Conservation (phyloP, 2,888 invertebrate genomes). For the Dolichomitus sp. region DNA sequence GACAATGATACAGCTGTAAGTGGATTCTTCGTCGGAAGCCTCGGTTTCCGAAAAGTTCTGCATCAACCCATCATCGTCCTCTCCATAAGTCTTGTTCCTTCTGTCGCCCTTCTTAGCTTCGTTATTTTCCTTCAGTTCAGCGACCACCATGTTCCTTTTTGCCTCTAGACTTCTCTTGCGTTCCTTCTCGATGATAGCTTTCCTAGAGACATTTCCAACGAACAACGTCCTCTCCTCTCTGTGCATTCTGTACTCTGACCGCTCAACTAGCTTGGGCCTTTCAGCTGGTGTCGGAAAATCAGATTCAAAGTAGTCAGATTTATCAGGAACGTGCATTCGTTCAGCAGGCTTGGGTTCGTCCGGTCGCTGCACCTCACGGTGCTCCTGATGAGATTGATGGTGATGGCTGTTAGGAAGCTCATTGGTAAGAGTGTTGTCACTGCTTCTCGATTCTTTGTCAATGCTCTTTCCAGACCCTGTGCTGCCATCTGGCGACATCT, state of each 20-base stretch:
- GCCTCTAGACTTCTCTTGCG: slow-evolving; percentile 83
- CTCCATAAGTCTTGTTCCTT: slow-evolving; percentile 79
- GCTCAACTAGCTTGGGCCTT: slow-evolving; percentile 79
- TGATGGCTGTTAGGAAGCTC: slow-evolving; percentile 62
- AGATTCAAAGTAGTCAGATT: slow-evolving; percentile 79
- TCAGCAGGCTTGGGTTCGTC: slow-evolving; percentile 83
- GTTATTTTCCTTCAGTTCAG: slow-evolving; percentile 83
- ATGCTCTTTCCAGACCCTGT: slow-evolving; percentile 62
- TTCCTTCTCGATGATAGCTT: slow-evolving; percentile 84
- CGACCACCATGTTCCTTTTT: slow-evolving; percentile 83
- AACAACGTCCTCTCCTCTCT: slow-evolving; percentile 82
- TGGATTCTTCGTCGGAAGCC: slow-evolving; percentile 85
- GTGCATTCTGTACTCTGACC: slow-evolving; percentile 78
- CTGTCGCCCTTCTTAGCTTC: slow-evolving; percentile 81
- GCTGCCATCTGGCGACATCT: slow-evolving; percentile 85
- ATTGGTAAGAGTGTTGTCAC: slow-evolving; percentile 81
- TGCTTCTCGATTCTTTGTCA: slow-evolving; percentile 73
- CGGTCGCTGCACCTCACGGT: slow-evolving; percentile 56
- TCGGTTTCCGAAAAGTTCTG: slow-evolving; percentile 84
- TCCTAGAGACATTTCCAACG: slow-evolving; percentile 83
- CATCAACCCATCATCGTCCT: slow-evolving; percentile 80
- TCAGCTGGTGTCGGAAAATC: slow-evolving; percentile 84
- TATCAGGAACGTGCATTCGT: slow-evolving; percentile 81
- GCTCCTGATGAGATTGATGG: slow-evolving; percentile 25
- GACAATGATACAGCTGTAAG: slow-evolving; percentile 92